Conservation (phyloP, 2,113 vertebrate species). For the Chamaetylas fuelleborni region DNA sequence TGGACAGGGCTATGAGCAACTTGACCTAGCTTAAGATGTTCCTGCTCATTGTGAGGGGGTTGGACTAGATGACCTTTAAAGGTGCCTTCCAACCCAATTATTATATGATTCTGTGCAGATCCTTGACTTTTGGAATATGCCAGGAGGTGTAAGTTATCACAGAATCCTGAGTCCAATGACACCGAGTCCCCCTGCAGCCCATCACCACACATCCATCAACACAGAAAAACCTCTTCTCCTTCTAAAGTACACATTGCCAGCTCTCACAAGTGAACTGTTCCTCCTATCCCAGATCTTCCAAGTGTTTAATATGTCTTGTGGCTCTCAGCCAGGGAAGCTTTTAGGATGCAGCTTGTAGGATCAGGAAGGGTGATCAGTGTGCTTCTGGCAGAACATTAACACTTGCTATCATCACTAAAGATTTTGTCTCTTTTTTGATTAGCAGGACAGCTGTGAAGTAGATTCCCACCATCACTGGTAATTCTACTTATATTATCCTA, state of each 20-base stretch:
- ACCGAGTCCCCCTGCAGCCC: not conserved
- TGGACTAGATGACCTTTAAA: not conserved
- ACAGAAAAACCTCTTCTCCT: not conserved
- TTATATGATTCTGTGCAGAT: not conserved
- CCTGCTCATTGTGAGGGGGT: not conserved
- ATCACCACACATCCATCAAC: not conserved
- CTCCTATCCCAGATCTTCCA: not conserved
- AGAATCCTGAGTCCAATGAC: not conserved
- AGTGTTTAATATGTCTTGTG: not conserved
- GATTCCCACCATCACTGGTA: not conserved
- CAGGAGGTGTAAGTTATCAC: not conserved
- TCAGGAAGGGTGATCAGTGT: not conserved
- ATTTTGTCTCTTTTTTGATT: slow-evolving; percentile 5
- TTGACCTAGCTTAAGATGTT: not conserved
- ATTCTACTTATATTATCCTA: not conserved
- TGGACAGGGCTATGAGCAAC: not conserved
- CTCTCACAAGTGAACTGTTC: not conserved
- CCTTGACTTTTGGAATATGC: not conserved
- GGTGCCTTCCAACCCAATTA: not conserved
- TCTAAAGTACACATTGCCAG: not conserved
- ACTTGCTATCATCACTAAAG: not conserved
- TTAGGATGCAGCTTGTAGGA: not conserved
- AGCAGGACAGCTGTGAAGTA: not conserved
- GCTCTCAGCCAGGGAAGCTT: not conserved
- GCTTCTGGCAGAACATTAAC: not conserved